These are phyloP conservation scores for Caenorhabditis uteleia DNA, from an alignment of 2,888 invertebrate species.

Conservation along the genomic window DNA sequence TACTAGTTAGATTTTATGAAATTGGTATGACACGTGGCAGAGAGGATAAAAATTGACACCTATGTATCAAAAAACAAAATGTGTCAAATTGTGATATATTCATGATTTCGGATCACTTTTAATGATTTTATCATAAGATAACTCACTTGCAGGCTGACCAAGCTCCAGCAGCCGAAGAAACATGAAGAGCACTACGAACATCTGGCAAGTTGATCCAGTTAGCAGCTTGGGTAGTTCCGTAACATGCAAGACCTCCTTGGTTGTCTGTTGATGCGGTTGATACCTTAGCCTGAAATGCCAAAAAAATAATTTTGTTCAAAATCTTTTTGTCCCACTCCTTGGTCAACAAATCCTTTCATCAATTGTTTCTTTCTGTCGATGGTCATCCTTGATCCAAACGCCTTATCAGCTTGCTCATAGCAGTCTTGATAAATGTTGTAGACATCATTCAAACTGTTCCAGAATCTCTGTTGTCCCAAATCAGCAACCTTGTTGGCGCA, in stretches of 20 bases:
- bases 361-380: slow-evolving; percentile 9
- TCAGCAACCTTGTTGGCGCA: slow-evolving; percentile 44
- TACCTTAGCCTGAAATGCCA: no score
- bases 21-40: no score
- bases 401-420: slow-evolving; percentile 46
- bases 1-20: no score
- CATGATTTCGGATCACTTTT: no score
- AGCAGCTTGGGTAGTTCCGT: slow-evolving; percentile 42
- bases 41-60: background rate
- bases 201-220: slow-evolving; percentile 37
- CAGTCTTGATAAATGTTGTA: slow-evolving; percentile 64
- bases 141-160: slow-evolving; percentile 47
- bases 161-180: slow-evolving; percentile 28
- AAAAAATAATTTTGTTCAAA: slow-evolving; percentile 8
- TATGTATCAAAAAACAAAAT: background rate
- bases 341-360: slow-evolving; percentile 40
- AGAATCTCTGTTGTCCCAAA: slow-evolving; percentile 40
- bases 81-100: background rate
- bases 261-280: slow-evolving; percentile 43
- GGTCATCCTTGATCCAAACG: slow-evolving; percentile 44
- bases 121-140: background rate
- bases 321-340: slow-evolving; percentile 34
- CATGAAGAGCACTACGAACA: slow-evolving; percentile 43
- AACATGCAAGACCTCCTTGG: slow-evolving; percentile 56
- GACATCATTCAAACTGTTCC: slow-evolving; percentile 38